Base-by-base conservation (phyloP, 2,888 invertebrate genomes). In the Zhuqinia jingwanae region DNA sequence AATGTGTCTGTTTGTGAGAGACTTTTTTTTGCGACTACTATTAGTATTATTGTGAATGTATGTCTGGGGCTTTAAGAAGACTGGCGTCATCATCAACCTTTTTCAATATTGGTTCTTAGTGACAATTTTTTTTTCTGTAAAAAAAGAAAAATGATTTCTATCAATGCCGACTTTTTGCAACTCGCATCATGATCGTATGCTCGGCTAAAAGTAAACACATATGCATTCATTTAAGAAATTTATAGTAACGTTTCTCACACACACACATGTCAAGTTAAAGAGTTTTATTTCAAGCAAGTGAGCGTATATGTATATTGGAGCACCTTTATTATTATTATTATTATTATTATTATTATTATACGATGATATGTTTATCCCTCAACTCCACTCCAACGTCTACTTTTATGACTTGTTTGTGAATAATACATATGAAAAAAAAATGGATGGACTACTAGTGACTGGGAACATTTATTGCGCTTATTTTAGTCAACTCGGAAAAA, bases 341-440 rank as follows among this genome's bases (percentile, higher is more conserved):
- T 53, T n/a, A n/a, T n/a, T n/a, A n/a, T n/a, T n/a, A n/a, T n/a
- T n/a, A n/a, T n/a, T n/a, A n/a, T n/a, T n/a, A n/a, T n/a, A n/a
- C n/a, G n/a, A n/a, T 36, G 8, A 36, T 36, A 36, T 36, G 36
- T 36, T 36, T 36, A 6, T 30, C 20, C 10, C n/a, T 36, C 15
- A 0, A 58, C 15, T 15, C 53, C 53, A 75, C 75, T 42, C 11
- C 76, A n/a, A 42, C 36, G 36, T 76, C 58, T 58, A 76, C 42
- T 76, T 76, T 76, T 76, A 58, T 58, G 76, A 76, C 76, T 76
- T 76, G 56, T 76, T 36, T 76, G 76, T 76, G 76, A 76, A 58
- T 56, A 36, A 36, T 36, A 22, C 58, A 17, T 36, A 58, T 30
- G 42, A 56, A 58, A 58, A 22, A 30, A 27, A 53, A 30, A 56